Percentiles rank a stretch among this genome's conserved stretches.
phyloP scores from a whole-genome alignment of 2,797 vertebrate genomes.

The Semotilus atromaculatus region DNA sequence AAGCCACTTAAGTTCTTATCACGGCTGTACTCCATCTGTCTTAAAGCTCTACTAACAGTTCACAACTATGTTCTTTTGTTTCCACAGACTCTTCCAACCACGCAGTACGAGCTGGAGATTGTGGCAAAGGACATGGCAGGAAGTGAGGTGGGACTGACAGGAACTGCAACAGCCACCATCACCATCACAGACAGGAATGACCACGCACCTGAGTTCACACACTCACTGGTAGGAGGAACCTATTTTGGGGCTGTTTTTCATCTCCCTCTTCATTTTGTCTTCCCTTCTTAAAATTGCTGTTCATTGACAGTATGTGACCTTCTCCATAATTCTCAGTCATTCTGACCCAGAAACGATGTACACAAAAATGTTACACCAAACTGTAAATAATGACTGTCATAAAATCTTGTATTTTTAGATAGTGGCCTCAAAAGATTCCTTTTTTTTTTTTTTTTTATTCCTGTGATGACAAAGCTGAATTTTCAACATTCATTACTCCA shows the following conservation, averaged over 20 bases:
- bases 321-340: not conserved
- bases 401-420: not conserved
- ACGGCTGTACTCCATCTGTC: slow-evolving; percentile 1
- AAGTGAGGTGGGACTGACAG: slow-evolving; percentile 90
- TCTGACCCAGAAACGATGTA: not conserved
- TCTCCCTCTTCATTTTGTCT: not conserved
- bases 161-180: slow-evolving; percentile 94
- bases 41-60: not conserved
- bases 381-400: not conserved
- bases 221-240: slow-evolving; percentile 72
- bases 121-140: slow-evolving; percentile 97
- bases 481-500: no score
- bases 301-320: not conserved
- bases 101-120: slow-evolving; percentile 92
- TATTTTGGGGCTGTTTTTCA: slow-evolving; percentile 4
- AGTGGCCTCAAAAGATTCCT: not conserved
- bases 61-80: slow-evolving; percentile 48
- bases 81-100: slow-evolving; percentile 89
- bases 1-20: slow-evolving; percentile 9
- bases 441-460: not conserved
- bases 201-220: slow-evolving; percentile 95
- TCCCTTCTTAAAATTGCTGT: not conserved
- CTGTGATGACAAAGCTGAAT: no score
- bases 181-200: slow-evolving; percentile 97
- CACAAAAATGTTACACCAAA: not conserved